Evolutionary conservation across 2,113 vertebrate species (phyloP).

Genomic region (Martes martes): DNA sequence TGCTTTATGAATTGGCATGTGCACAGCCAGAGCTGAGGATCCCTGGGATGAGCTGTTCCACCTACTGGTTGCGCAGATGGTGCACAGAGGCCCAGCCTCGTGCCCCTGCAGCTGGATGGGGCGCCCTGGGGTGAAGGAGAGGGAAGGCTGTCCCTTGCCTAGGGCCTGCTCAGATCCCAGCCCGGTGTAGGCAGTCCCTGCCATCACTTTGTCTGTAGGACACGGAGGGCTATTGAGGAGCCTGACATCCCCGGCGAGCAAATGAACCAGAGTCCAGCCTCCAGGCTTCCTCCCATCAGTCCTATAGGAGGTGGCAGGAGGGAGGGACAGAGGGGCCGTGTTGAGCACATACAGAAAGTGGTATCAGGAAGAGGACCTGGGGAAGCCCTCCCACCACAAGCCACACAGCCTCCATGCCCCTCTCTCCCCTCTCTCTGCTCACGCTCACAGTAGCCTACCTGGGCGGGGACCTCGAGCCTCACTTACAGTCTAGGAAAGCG

Average conservation of each 20-base stretch:
- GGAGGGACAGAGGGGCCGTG: not conserved
- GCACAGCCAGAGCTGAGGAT: not conserved
- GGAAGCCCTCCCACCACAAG: not conserved
- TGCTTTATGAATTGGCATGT: not conserved
- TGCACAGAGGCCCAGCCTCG: not conserved
- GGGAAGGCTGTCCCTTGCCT: too few species aligned
- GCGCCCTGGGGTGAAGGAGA: accelerated
- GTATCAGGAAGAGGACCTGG: not conserved
- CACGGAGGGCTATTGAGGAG: not conserved
- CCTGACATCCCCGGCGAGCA: not conserved
- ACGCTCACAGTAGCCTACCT: not conserved
- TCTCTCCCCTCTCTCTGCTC: not conserved
- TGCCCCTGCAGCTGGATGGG: not conserved
- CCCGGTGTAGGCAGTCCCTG: accelerated
- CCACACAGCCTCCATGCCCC: too few species aligned
- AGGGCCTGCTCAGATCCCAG: not conserved
- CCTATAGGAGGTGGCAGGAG: not conserved
- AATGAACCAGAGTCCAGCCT: not conserved
- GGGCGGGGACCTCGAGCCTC: not conserved
- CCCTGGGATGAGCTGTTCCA: not conserved
- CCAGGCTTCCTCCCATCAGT: not conserved
- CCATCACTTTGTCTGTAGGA: not conserved
- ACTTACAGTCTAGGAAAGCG: not conserved
- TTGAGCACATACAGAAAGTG: not conserved
- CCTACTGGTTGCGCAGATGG: not conserved